A percentile compares a stretch with the other conserved stretches of the same genome.
Evolutionary conservation across 2,113 vertebrate genomes (phyloP).

Genomic region (Natator depressus): DNA sequence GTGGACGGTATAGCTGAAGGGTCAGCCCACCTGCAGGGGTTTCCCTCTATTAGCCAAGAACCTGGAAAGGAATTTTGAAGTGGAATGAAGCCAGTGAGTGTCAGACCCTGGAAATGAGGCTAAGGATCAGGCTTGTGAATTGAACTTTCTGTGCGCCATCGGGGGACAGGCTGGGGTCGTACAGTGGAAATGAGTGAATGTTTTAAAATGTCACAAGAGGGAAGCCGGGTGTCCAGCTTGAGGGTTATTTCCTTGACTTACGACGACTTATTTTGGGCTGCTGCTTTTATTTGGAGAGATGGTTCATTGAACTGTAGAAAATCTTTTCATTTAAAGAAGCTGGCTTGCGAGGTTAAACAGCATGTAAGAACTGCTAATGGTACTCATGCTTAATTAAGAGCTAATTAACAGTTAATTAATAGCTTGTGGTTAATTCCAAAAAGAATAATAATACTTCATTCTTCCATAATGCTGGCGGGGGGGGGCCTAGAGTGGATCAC

Average conservation of each 20-base stretch:
- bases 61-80: accelerated
- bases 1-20: accelerated
- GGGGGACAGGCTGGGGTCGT: accelerated
- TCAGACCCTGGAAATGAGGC: accelerated
- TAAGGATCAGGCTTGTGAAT: not conserved
- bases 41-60: not conserved
- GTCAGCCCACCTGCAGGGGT: not conserved
- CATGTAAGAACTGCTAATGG: not conserved
- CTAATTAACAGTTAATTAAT: constrained; percentile 12
- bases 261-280: not conserved
- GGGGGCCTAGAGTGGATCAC: not conserved
- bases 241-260: not conserved
- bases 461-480: not conserved
- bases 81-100: accelerated
- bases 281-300: not conserved
- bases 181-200: accelerated
- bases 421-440: not conserved
- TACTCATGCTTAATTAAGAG: not conserved
- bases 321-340: not conserved
- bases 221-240: accelerated
- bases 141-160: not conserved
- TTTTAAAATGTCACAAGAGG: not conserved
- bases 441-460: not conserved
- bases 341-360: not conserved
- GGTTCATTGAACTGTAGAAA: not conserved